Base-by-base conservation (phyloP, 2,888 invertebrate species). In the Omphaloscelis lunosa region DNA sequence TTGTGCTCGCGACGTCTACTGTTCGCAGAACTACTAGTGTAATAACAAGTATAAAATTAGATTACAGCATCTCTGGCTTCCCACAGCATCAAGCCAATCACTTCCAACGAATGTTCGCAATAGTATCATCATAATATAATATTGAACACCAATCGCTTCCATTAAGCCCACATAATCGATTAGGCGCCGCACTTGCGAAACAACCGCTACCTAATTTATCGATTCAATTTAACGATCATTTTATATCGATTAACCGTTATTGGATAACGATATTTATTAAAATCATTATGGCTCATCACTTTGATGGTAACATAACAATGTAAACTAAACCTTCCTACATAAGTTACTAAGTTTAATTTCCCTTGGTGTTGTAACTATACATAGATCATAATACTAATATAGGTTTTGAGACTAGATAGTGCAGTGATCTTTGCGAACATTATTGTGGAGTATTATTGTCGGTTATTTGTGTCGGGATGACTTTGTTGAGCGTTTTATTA, bases 171-270 rank as follows among this genome's bases (percentile, higher is more conserved):
- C 79, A 73, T 83, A 86, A 86, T 80, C 84, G 81, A 86, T 86
- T 84, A 84, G 68, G 84, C 86, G 83, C 86, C 86, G 77, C 84
- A 84, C 76, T 86, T 86, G 72, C 74, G 79, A 84, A 86, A 84
- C 86, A 83, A 82, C 89, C 76, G 85, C 83, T 86, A 82, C 77
- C 75, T 82, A 86, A 88, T 86, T 81, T 79, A 86, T 88, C 89
- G 89, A 85, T 85, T 87, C 81, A 89, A 88, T 89, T 89, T 87
- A 85, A 87, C 87, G 84, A 84, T 88, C 78, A 87, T 89, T 87
- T 87, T 89, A 86, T 87, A 88, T 87, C 86, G 88, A 89, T 87
- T 85, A 86, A 80, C 80, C 56, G 83, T 88, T 82, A 84, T 87
- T 84, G 82, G 79, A 81, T 89, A 87, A 82, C 80, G 74, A 85